phyloP scores from a whole-genome alignment of 2,113 vertebrate genomes.

The Solea senegalensis region DNA sequence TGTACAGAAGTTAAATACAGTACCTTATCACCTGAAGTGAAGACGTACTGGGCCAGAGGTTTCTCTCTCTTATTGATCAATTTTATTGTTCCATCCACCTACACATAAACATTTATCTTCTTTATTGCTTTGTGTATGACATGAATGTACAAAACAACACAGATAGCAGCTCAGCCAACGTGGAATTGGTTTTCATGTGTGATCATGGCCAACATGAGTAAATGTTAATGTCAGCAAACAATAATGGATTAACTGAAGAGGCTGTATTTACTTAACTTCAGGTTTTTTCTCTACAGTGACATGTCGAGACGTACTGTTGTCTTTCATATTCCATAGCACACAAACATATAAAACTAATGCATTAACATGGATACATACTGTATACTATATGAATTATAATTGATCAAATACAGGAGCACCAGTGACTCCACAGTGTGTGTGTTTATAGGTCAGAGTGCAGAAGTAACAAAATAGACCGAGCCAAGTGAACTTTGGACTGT shows the following conservation, averaged over 20 bases:
- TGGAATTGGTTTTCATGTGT: neutral
- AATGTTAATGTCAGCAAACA: neutral
- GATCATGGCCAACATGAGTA: slow-evolving; percentile 78
- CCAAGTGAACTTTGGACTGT: too few species aligned
- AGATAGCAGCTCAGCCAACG: neutral
- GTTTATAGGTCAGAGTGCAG: too few species aligned
- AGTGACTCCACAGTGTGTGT: too few species aligned
- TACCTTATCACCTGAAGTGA: slow-evolving; percentile 85
- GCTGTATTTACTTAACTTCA: neutral
- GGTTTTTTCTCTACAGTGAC: too few species aligned
- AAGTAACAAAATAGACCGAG: too few species aligned
- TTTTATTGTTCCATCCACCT: slow-evolving; percentile 89
- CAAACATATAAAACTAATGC: too few species aligned
- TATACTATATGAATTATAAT: too few species aligned
- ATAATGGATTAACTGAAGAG: neutral
- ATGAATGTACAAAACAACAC: neutral
- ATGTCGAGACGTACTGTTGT: too few species aligned
- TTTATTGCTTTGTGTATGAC: neutral
- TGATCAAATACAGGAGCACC: too few species aligned
- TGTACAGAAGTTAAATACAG: slow-evolving; percentile 43
- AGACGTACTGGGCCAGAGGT: slow-evolving; percentile 91
- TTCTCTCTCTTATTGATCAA: slow-evolving; percentile 93
- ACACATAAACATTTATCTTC: neutral
- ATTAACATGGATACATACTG: too few species aligned
- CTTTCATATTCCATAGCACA: too few species aligned